phyloP scores from a whole-genome alignment of 2,888 invertebrate genomes.

The Hipparchia semele region DNA sequence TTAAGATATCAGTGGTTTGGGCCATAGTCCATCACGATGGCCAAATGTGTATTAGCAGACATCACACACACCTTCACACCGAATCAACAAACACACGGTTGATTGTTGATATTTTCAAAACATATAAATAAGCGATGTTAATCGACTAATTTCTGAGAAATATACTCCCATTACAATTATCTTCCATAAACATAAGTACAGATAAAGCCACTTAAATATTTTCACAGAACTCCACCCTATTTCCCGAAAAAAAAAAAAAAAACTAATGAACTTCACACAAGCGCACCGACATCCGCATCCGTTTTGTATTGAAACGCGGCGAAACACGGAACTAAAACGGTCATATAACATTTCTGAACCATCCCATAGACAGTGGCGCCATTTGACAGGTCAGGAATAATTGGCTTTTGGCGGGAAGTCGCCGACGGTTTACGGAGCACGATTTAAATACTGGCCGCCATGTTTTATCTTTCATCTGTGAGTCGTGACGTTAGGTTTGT shows the following conservation, averaged over 20 bases:
- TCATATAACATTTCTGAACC: conserved; percentile 1
- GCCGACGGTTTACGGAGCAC: conserved; percentile 53
- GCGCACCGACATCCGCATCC: conserved; percentile 49
- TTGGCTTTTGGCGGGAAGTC: conserved; percentile 56
- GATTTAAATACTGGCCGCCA: conserved; percentile 73
- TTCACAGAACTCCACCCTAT: conserved; percentile 41
- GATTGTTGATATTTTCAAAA: too few species aligned
- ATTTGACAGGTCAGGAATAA: conserved; percentile 48
- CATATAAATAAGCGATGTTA: too few species aligned
- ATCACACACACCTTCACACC: too few species aligned
- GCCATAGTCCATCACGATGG: too few species aligned
- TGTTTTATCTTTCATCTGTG: conserved; percentile 72
- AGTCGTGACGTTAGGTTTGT: conserved; percentile 53
- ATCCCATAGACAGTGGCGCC: conserved; percentile 35
- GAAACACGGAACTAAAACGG: conserved; percentile 38
- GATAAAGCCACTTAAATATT: conserved; percentile 12
- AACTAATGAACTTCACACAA: conserved; percentile 67
- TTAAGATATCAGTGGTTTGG: too few species aligned
- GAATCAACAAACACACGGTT: too few species aligned
- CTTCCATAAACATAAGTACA: conserved; percentile 13
- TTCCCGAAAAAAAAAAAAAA: conserved; percentile 58
- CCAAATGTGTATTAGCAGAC: too few species aligned
- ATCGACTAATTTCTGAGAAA: background rate
- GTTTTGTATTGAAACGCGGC: conserved; percentile 46
- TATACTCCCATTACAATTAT: background rate